Percentiles rank a stretch among this genome's conserved stretches.
These are phyloP conservation scores for Callipepla squamata DNA, from an alignment of 2,113 vertebrate species.

Conservation along the genomic window DNA sequence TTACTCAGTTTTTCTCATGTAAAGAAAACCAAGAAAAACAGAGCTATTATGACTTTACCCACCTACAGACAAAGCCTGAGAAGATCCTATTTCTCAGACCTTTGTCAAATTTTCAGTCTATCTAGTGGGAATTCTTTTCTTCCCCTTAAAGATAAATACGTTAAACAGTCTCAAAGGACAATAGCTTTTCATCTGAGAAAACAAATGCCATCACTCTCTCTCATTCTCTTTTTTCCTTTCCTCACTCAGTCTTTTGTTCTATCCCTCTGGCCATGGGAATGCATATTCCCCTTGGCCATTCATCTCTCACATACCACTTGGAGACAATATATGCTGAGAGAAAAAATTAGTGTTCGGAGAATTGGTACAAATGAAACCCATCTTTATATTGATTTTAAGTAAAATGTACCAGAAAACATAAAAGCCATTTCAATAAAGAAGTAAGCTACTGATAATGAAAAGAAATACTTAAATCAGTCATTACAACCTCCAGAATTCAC, in stretches of 20 bases:
- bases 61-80: slow-evolving; percentile 77
- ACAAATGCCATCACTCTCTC: slow-evolving; percentile 46
- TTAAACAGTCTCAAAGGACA: slow-evolving; percentile 61
- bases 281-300: neutral
- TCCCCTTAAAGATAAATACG: slow-evolving; percentile 70
- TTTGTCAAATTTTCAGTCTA: slow-evolving; percentile 66
- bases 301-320: neutral
- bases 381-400: neutral
- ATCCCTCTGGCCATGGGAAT: neutral
- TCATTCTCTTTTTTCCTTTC: neutral
- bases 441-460: neutral
- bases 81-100: slow-evolving; percentile 78
- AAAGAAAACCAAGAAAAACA: slow-evolving; percentile 81
- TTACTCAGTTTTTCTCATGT: slow-evolving; percentile 73
- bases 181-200: slow-evolving; percentile 55
- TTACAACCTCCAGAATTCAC: neutral
- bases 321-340: neutral
- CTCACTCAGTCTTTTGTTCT: neutral
- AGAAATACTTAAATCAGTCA: neutral
- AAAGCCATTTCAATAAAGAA: neutral
- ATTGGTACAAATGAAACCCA: neutral
- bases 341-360: neutral
- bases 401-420: neutral
- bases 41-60: slow-evolving; percentile 71
- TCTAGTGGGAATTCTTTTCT: slow-evolving; percentile 64